These are phyloP conservation scores for Edolisoma coerulescens DNA, from an alignment of 2,113 vertebrate genomes.

Conservation along the genomic window DNA sequence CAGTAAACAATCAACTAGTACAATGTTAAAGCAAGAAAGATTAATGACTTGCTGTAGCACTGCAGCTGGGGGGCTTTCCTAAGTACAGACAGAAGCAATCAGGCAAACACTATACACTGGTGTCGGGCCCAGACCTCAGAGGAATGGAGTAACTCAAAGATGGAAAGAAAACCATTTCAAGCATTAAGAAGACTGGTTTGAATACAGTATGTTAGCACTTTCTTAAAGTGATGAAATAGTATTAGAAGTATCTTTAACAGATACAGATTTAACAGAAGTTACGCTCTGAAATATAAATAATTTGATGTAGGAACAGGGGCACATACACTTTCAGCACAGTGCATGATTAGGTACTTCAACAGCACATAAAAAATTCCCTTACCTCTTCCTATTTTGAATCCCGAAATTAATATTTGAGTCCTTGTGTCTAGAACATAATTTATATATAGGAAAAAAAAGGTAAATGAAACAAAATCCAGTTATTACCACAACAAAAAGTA, in stretches of 20 bases:
- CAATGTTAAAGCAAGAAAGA: background rate
- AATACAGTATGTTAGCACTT: background rate
- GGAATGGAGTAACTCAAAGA: background rate
- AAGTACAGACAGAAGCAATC: background rate
- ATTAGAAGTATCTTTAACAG: background rate
- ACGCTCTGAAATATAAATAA: background rate
- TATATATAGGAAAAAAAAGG: background rate
- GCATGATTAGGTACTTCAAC: background rate
- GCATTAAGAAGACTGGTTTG: background rate
- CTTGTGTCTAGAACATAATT: background rate
- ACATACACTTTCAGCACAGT: background rate
- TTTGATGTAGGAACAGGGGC: background rate
- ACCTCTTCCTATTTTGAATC: background rate
- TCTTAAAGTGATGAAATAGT: background rate
- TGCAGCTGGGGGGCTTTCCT: fast-evolving
- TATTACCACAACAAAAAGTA: background rate
- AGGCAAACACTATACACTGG: background rate
- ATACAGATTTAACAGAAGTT: background rate
- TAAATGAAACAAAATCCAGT: background rate
- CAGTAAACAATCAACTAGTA: background rate
- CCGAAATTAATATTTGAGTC: background rate
- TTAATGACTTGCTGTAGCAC: background rate
- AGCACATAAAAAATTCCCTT: background rate
- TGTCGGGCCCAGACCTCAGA: background rate
- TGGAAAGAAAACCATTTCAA: background rate